Percentiles rank a stretch among this genome's conserved stretches.
Evolutionary conservation across 2,113 vertebrate species (phyloP).

Genomic region (Beaufortia kweichowensis): DNA sequence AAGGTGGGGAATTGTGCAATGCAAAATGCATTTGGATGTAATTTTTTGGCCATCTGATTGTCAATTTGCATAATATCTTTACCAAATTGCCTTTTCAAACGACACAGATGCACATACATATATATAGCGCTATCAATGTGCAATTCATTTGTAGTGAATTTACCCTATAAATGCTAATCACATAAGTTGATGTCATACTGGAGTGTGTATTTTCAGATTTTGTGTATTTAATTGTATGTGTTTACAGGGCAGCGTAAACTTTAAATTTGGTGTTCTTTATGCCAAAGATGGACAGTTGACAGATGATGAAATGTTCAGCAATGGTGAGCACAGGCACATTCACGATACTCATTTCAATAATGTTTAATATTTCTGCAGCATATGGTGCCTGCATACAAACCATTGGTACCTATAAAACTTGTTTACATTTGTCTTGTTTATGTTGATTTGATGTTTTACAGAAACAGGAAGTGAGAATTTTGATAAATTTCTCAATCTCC

Average conservation of each 20-base stretch:
- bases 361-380: background rate
- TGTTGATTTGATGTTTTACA: conserved; percentile 56
- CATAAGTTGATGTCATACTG: background rate
- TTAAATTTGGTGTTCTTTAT: conserved; percentile 97
- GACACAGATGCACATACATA: background rate
- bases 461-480: conserved; percentile 92
- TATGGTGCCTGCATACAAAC: background rate
- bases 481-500: conserved; percentile 87
- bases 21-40: too few species aligned
- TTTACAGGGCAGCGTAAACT: conserved; percentile 94
- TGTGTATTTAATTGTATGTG: conserved; percentile 21
- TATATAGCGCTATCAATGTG: too few species aligned
- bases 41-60: too few species aligned
- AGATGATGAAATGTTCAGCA: conserved; percentile 99
- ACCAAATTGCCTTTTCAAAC: too few species aligned
- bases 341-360: background rate
- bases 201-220: background rate
- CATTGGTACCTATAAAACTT: background rate
- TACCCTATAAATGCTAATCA: background rate
- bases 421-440: background rate
- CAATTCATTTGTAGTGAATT: background rate
- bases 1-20: too few species aligned
- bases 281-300: conserved; percentile 98
- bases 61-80: too few species aligned
- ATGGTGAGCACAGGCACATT: conserved; percentile 76